Evolutionary conservation across 2,888 invertebrate species (phyloP).

Genomic region (Tinea trinotella): DNA sequence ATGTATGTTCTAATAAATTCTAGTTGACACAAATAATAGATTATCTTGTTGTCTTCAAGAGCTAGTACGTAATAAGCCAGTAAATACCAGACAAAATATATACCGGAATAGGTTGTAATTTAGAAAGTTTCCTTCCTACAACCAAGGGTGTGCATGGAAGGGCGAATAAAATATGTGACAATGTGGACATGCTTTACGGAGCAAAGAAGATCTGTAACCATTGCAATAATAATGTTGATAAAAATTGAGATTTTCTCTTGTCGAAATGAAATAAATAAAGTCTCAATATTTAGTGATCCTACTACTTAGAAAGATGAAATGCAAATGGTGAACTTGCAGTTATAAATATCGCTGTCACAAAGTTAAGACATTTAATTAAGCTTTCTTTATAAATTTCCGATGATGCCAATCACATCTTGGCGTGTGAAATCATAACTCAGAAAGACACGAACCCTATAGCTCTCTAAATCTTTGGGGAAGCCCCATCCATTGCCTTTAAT

Average conservation of each 20-base stretch:
- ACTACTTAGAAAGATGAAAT: no score
- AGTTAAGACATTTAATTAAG: background rate
- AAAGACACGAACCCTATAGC: slow-evolving; percentile 55
- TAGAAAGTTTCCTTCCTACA: slow-evolving; percentile 17
- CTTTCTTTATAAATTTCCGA: background rate
- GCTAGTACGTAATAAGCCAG: background rate
- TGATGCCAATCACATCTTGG: slow-evolving; percentile 60
- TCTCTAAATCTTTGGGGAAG: slow-evolving; percentile 63
- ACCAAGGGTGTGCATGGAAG: slow-evolving; percentile 32
- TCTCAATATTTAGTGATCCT: no score
- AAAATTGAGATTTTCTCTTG: no score
- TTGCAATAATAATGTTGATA: slow-evolving; percentile 16
- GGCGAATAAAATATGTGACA: slow-evolving; percentile 60
- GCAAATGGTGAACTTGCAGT: no score
- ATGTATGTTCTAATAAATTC: no score
- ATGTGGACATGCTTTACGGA: slow-evolving; percentile 49
- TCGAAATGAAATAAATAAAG: no score
- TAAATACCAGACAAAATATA: slow-evolving; percentile 4
- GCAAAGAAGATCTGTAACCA: slow-evolving; percentile 58
- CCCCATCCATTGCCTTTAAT: slow-evolving; percentile 69
- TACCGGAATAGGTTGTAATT: slow-evolving; percentile 2
- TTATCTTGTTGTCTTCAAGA: background rate
- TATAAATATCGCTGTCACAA: no score
- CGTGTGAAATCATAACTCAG: slow-evolving; percentile 69
- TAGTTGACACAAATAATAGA: no score